Evolutionary conservation across 1,140 invertebrate genomes (phyloP).

Genomic region (Brachionus calyciflorus): DNA sequence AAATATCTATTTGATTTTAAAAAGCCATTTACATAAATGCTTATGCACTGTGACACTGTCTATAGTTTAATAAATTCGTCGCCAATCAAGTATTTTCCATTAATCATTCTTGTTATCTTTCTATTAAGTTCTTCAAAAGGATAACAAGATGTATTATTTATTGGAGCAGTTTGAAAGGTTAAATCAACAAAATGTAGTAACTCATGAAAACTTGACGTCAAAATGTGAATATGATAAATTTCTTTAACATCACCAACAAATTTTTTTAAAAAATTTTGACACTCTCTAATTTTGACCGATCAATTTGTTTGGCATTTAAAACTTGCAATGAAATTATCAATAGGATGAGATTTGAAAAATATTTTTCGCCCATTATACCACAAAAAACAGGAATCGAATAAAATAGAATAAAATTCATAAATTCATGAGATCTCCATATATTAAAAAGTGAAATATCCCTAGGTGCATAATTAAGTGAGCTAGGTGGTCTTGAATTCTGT

Average conservation of each 20-base stretch:
- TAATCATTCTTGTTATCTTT: slow-evolving; percentile 1
- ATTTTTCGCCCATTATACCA: background rate
- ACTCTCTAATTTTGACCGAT: background rate
- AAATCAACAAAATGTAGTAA: slow-evolving; percentile 13
- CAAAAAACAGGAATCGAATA: slow-evolving; percentile 16
- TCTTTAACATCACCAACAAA: background rate
- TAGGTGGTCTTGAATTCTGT: background rate
- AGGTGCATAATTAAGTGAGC: background rate
- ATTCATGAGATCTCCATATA: background rate
- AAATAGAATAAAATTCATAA: slow-evolving; percentile 28
- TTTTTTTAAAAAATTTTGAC: background rate
- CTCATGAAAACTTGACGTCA: background rate
- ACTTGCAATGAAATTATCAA: background rate
- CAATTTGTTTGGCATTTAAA: background rate
- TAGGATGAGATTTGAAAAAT: slow-evolving; percentile 3
- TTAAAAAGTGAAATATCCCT: background rate
- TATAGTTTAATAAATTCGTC: slow-evolving; percentile 9
- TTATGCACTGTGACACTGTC: background rate
- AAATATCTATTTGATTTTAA: background rate
- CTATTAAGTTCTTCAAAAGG: background rate
- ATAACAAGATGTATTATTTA: slow-evolving; percentile 3
- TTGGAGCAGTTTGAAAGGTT: background rate
- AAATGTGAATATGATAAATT: background rate
- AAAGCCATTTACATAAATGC: background rate
- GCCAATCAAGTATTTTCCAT: slow-evolving; percentile 7